Evolutionary conservation across 2,113 vertebrate genomes (phyloP).

Genomic region (Catagonus wagneri): DNA sequence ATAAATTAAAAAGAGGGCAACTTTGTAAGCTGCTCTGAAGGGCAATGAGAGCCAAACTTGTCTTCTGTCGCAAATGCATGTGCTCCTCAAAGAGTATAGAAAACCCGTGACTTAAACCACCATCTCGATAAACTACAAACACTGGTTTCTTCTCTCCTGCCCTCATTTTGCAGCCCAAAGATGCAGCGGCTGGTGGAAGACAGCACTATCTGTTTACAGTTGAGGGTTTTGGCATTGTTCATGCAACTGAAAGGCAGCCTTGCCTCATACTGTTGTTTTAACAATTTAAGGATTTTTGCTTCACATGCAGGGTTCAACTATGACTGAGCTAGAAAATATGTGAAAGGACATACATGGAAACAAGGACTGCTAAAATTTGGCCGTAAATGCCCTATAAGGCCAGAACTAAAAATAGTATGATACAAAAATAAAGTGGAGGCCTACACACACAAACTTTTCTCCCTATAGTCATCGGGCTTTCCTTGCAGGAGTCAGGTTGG

Average conservation of each 20-base stretch:
- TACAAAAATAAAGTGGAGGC: constrained; percentile 71
- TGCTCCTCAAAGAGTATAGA: constrained; percentile 4
- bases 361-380: constrained; percentile 71
- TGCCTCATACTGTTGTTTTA: constrained; percentile 73
- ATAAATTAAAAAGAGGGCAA: constrained; percentile 66
- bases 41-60: constrained; percentile 22
- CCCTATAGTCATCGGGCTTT: constrained; percentile 69
- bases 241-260: constrained; percentile 70
- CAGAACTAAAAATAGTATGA: constrained; percentile 79
- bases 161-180: constrained; percentile 68
- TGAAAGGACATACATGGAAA: constrained; percentile 80
- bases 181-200: constrained; percentile 58
- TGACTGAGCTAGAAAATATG: constrained; percentile 80
- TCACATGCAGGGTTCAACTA: constrained; percentile 79
- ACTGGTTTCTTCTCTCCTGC: constrained; percentile 33
- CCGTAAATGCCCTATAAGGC: constrained; percentile 81
- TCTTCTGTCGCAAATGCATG: constrained; percentile 37
- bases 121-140: constrained; percentile 65
- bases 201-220: constrained; percentile 66
- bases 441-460: constrained; percentile 73
- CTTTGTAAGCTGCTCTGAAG: constrained; percentile 23
- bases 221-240: constrained; percentile 66
- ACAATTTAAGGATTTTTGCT: constrained; percentile 81
- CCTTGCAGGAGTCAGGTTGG: constrained; percentile 53
- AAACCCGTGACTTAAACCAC: constrained; percentile 34